Conservation (phyloP, 2,113 vertebrate species). For the Chelonoidis abingdonii region DNA sequence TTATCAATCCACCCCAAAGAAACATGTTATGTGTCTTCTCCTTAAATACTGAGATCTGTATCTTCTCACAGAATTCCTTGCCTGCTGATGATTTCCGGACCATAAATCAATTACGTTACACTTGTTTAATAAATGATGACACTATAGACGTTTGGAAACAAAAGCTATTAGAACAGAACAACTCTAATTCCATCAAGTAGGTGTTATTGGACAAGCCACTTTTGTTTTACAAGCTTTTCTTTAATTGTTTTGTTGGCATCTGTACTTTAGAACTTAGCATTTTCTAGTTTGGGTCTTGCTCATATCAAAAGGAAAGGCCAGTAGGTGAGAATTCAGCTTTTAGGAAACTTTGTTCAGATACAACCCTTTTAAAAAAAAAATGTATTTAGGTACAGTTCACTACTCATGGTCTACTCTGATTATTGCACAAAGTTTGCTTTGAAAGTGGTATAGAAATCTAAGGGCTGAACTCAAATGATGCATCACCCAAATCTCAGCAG, state of each 20-base stretch:
- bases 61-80: conserved; percentile 82
- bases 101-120: conserved; percentile 86
- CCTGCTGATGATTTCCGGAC: conserved; percentile 93
- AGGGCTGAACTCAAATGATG: neutral
- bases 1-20: neutral
- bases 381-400: neutral
- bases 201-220: conserved; percentile 70
- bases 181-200: conserved; percentile 91
- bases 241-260: conserved; percentile 35
- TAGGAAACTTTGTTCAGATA: neutral
- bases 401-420: neutral
- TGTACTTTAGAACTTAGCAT: conserved; percentile 43
- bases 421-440: neutral
- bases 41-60: conserved; percentile 64
- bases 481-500: neutral
- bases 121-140: conserved; percentile 91
- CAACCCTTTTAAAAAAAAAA: neutral
- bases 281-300: conserved; percentile 52
- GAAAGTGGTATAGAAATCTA: neutral
- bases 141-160: conserved; percentile 92
- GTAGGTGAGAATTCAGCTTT: neutral
- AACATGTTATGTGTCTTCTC: conserved; percentile 49
- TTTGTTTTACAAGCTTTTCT: conserved; percentile 46
- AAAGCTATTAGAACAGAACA: conserved; percentile 90
- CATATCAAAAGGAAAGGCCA: neutral